Evolutionary conservation across 2,113 vertebrate genomes (phyloP).

Genomic region (Myotis davidii): DNA sequence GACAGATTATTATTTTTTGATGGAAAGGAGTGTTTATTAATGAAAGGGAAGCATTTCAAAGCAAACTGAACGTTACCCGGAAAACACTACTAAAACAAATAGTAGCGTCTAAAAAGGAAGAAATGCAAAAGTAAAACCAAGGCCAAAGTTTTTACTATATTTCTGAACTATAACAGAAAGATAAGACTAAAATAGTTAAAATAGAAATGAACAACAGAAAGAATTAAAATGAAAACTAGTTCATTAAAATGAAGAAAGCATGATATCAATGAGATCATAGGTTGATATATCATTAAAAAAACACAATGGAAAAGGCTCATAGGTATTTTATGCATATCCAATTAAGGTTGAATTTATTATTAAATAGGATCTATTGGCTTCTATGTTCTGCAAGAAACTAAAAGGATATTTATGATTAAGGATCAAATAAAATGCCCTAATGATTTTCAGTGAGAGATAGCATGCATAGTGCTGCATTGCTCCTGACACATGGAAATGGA

Average conservation of each 20-base stretch:
- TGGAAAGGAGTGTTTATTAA: neutral
- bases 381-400: neutral
- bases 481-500: neutral
- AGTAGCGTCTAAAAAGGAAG: neutral
- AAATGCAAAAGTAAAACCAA: conserved; percentile 33
- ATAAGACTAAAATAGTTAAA: neutral
- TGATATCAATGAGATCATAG: neutral
- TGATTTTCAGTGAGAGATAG: neutral
- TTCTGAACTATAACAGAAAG: neutral
- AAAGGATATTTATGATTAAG: neutral
- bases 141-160: neutral
- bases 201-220: neutral
- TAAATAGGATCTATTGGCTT: neutral
- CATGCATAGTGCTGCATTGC: neutral
- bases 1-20: neutral
- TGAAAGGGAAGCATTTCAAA: conserved; percentile 52
- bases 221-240: neutral
- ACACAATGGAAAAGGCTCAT: neutral
- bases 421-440: neutral
- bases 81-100: neutral
- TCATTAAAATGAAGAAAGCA: neutral
- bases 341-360: neutral
- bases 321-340: neutral
- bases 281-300: neutral
- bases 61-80: neutral